phyloP scores from a whole-genome alignment of 2,113 vertebrate species.

The Phalacrocorax pelagicus region DNA sequence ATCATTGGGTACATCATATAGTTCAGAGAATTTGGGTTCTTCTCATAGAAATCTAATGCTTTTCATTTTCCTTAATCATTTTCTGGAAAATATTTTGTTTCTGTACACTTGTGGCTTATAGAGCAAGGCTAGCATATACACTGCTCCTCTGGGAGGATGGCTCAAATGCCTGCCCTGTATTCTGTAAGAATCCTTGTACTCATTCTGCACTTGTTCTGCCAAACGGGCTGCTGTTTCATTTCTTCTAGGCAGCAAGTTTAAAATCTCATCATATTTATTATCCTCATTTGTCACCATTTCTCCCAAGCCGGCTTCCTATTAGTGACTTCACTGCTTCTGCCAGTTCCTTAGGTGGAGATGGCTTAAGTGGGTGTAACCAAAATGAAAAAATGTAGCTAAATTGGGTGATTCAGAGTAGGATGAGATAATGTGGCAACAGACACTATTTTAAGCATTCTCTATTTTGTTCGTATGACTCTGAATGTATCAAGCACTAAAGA shows the following conservation, averaged over 20 bases:
- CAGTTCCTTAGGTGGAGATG: background rate
- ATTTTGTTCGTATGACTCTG: background rate
- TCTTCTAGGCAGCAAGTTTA: background rate
- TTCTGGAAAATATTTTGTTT: background rate
- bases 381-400: background rate
- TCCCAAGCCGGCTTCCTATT: background rate
- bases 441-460: background rate
- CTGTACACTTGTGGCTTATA: background rate
- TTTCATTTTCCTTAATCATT: background rate
- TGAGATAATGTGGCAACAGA: constrained; percentile 21
- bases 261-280: background rate
- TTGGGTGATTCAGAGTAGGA: background rate
- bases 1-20: background rate
- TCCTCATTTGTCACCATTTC: background rate
- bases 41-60: background rate
- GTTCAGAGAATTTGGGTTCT: background rate
- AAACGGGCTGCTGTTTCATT: background rate
- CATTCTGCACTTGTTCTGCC: background rate
- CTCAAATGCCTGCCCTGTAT: background rate
- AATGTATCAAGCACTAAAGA: background rate
- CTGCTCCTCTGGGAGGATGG: background rate
- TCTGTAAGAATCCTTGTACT: background rate
- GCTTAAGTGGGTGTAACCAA: background rate
- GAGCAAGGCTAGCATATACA: background rate
- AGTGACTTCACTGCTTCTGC: background rate